phyloP scores from a whole-genome alignment of 2,113 vertebrate genomes.

The Odontesthes bonariensis region DNA sequence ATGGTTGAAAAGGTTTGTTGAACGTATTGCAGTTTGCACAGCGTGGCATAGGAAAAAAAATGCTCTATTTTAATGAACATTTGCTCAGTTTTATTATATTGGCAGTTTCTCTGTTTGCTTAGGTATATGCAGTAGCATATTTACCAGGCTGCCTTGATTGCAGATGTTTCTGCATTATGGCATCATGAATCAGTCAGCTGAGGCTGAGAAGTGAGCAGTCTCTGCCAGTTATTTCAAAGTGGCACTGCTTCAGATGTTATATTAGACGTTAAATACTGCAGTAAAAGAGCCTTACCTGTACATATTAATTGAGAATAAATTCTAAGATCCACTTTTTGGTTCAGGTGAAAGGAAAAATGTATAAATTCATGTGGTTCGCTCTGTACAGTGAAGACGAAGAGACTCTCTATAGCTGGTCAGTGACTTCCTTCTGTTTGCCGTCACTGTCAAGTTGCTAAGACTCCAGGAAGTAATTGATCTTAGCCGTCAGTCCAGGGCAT shows the following conservation, averaged over 20 bases:
- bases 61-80: not conserved
- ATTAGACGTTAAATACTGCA: too few relatives aligned
- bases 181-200: not conserved
- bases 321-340: too few relatives aligned
- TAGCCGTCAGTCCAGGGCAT: not conserved
- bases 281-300: too few relatives aligned
- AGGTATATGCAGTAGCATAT: too few relatives aligned
- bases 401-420: not conserved
- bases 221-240: too few relatives aligned
- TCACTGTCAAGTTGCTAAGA: not conserved
- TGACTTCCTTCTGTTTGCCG: not conserved
- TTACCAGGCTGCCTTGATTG: too few relatives aligned
- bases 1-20: not conserved
- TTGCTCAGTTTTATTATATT: not conserved
- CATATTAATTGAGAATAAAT: too few relatives aligned
- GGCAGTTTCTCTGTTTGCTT: not conserved
- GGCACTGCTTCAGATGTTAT: too few relatives aligned
- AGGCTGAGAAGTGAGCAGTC: too few relatives aligned
- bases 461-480: not conserved
- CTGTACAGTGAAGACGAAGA: not conserved
- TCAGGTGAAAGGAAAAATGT: not conserved
- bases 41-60: not conserved
- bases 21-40: not conserved
- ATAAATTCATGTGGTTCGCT: not conserved
- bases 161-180: not conserved